Percentiles rank a stretch among this genome's conserved stretches.
Evolutionary conservation across 1,140 invertebrate species (phyloP).

Genomic region (Gryon sp.): DNA sequence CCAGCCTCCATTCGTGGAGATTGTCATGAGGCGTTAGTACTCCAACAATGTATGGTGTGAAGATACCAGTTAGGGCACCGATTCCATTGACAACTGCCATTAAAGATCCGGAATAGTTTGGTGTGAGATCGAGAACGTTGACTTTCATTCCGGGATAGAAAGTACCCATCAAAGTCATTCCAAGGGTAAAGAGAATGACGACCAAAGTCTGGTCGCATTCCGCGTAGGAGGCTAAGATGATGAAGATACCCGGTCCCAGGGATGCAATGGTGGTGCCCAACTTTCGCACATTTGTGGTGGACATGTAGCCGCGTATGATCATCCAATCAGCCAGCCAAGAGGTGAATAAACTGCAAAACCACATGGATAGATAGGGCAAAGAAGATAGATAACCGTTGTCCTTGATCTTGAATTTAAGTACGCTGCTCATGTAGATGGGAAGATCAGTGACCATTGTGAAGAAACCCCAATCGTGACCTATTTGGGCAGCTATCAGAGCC

Average conservation of each 20-base stretch:
- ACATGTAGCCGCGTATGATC: constrained; percentile 81
- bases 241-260: constrained; percentile 87
- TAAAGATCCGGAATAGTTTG: constrained; percentile 89
- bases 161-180: constrained; percentile 87
- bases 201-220: constrained; percentile 85
- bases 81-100: constrained; percentile 93
- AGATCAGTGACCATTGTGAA: constrained; percentile 96
- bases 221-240: constrained; percentile 89
- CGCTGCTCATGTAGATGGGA: constrained; percentile 94
- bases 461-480: constrained; percentile 96
- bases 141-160: constrained; percentile 89
- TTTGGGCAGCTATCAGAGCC: constrained; percentile 85
- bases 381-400: constrained; percentile 85
- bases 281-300: constrained; percentile 84
- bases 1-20: constrained; percentile 87
- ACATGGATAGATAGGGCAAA: constrained; percentile 87
- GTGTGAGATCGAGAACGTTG: constrained; percentile 90
- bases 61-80: constrained; percentile 89
- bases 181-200: constrained; percentile 84
- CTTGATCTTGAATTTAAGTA: constrained; percentile 90
- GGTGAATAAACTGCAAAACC: constrained; percentile 84
- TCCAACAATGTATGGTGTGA: constrained; percentile 89
- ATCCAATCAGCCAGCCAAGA: constrained; percentile 85
- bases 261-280: constrained; percentile 87
- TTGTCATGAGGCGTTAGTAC: constrained; percentile 86